phyloP scores from a whole-genome alignment of 2,888 invertebrate species.

The Helobdella robusta region DNA sequence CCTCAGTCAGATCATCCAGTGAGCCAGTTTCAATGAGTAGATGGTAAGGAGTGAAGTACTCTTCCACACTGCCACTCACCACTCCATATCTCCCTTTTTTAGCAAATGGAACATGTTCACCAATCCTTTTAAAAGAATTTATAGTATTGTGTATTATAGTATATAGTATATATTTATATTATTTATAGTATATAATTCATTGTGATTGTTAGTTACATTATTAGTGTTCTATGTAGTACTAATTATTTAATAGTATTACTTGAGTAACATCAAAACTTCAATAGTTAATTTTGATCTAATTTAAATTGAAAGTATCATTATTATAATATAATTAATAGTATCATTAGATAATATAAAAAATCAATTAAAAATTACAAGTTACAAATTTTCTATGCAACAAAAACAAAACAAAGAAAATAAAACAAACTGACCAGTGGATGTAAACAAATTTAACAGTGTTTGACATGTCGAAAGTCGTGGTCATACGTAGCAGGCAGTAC shows the following conservation, averaged over 20 bases:
- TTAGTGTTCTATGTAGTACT: no score
- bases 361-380: no score
- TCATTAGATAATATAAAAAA: no score
- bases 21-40: slow-evolving; percentile 41
- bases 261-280: no score
- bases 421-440: slow-evolving; percentile 42
- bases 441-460: slow-evolving; percentile 47
- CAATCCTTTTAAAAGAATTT: slow-evolving; percentile 40
- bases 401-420: neutral
- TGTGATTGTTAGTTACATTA: neutral
- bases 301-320: no score
- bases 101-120: slow-evolving; percentile 42
- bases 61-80: slow-evolving; percentile 44
- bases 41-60: slow-evolving; percentile 43
- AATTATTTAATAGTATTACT: no score
- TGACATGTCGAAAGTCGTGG: slow-evolving; percentile 45
- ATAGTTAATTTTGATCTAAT: no score
- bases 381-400: no score
- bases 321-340: no score
- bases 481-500: slow-evolving; percentile 43
- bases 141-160: neutral
- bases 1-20: slow-evolving; percentile 40
- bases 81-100: slow-evolving; percentile 46
- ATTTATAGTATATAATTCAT: neutral
- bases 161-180: neutral